Evolutionary conservation across 2,888 invertebrate species (phyloP).

Genomic region (Limulus polyphemus): DNA sequence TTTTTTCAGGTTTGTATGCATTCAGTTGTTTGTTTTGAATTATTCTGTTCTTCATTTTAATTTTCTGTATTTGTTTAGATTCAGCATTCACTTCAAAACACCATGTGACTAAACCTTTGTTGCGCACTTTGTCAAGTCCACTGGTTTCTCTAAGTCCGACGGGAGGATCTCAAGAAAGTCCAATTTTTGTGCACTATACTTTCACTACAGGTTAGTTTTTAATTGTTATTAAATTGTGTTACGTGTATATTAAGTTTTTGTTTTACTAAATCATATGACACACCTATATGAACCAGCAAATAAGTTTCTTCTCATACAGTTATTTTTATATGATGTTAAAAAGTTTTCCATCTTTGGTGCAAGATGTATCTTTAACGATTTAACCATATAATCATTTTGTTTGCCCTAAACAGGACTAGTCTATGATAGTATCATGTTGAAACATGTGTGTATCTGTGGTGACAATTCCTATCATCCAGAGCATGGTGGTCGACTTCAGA

Average conservation of each 20-base stretch:
- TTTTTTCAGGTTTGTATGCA: too few species aligned
- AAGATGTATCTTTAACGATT: too few species aligned
- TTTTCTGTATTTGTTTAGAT: not conserved
- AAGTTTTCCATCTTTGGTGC: too few species aligned
- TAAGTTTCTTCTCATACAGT: too few species aligned
- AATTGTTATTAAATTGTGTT: too few species aligned
- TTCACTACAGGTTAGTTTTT: constrained; percentile 36
- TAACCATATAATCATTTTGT: not conserved
- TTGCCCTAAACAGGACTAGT: constrained; percentile 51
- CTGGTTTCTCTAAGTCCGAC: constrained; percentile 53
- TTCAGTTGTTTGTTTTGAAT: too few species aligned
- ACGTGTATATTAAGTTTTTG: too few species aligned
- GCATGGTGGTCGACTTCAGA: constrained; percentile 90
- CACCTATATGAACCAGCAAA: too few species aligned
- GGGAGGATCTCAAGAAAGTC: constrained; percentile 30
- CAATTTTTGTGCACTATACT: constrained; percentile 32
- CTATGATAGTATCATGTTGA: constrained; percentile 92
- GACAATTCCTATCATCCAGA: constrained; percentile 92
- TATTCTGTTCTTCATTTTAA: too few species aligned
- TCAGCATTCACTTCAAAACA: constrained; percentile 33
- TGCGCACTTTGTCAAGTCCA: constrained; percentile 72
- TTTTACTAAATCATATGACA: too few species aligned
- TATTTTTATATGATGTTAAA: too few species aligned
- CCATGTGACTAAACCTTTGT: constrained; percentile 50
- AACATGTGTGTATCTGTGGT: constrained; percentile 91